Evolutionary conservation across 35 echinoderm and acorn worm genomes (phyloP), one percentile per base, ranked within the genome.

Genomic region (Holothuria glaberrima): DNA sequence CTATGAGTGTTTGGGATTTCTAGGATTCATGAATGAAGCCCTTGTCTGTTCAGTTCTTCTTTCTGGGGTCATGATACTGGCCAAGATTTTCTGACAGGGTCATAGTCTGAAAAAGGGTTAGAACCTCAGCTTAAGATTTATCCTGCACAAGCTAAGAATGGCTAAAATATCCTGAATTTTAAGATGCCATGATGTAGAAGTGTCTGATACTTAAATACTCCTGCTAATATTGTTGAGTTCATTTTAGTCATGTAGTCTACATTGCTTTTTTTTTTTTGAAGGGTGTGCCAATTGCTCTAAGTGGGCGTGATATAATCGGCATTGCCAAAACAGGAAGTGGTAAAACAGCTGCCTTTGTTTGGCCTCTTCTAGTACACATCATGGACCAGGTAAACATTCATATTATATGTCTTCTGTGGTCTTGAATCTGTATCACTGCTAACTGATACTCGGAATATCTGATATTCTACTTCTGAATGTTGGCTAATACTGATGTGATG

Each of bases 321-420:
- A 99, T 99, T 62, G 93, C 97, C 13, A 99, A 99, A 85, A 99
- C 97, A 9, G 97, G 97, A 14, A 99, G 96, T 89, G 97, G 97
- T 35, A 99, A 98, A 74, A 99, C 97, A 59, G 97, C 93, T 67
- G 97, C 97, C 12, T 99, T 95, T 80, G 91, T 99, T 4, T 99
- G 97, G 97, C 97, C 97, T 36, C 75, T 99, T 77, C 88, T 99
- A 14, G 91, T 99, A 70, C 97, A 99, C 67, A 95, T 99, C 17
- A 99, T 99, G 97, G 97, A 99, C 58, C 97, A 99, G 95, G 95
- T 97, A 17, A 32, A 56, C 61, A 14, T 38, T 22, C 52, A 78
- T 21, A 27, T 27, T 12, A 69, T 7, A 69, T 9, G 2, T 41
- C 36, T 41, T 41, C 36, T 41, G 36, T 41, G 2, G 36, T 41